Evolutionary conservation across 2,113 vertebrate species (phyloP).

Genomic region (Urocitellus parryii): DNA sequence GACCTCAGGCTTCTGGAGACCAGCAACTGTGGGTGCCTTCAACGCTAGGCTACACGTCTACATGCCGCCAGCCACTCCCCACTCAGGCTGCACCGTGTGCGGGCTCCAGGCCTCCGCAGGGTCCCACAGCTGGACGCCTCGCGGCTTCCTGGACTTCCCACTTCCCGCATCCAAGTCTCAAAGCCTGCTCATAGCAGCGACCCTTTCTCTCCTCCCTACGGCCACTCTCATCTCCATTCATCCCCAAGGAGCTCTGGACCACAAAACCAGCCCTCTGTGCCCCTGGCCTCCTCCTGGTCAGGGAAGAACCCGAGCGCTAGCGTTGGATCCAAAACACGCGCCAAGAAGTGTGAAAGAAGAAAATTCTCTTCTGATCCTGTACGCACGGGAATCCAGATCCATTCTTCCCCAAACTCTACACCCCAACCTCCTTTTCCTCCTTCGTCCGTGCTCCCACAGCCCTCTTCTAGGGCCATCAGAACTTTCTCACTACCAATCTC

Average conservation of each 20-base stretch:
- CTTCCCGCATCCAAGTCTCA: no score
- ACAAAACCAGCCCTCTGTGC: not conserved
- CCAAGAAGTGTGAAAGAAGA: not conserved
- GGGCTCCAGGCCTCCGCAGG: rapidly evolving
- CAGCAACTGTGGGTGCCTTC: not conserved
- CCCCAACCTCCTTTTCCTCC: not conserved
- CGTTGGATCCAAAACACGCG: not conserved
- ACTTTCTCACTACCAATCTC: not conserved
- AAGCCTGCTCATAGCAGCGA: not conserved
- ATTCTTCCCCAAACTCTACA: no score
- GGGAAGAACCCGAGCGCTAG: not conserved
- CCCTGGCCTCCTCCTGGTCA: no score
- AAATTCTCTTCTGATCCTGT: not conserved
- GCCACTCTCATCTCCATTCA: not conserved
- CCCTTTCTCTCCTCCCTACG: rapidly evolving
- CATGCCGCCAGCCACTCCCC: no score
- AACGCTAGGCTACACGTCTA: rapidly evolving
- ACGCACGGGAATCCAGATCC: not conserved
- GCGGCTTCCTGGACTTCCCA: no score
- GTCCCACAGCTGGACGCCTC: rapidly evolving
- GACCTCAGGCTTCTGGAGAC: not conserved
- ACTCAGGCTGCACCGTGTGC: no score
- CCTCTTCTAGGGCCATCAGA: rapidly evolving
- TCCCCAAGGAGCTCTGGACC: rapidly evolving
- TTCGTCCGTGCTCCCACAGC: not conserved